Conservation (phyloP, 1,140 invertebrate species). For the Camponotus floridanus region DNA sequence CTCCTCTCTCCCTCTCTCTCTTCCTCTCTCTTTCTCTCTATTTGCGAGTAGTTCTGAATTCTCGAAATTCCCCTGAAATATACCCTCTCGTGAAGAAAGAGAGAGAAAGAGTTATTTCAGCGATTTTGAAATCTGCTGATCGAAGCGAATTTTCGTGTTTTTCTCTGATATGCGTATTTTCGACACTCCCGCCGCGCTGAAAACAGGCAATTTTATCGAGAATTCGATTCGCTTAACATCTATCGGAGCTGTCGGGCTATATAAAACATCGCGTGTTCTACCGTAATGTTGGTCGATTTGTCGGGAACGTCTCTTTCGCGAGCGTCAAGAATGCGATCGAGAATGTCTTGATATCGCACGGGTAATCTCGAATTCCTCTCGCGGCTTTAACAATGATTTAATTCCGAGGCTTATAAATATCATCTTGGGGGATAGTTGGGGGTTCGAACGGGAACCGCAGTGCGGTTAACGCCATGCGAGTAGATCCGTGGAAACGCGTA, state of each 20-base stretch:
- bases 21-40: not conserved
- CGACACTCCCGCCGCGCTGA: not conserved
- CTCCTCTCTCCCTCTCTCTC: slow-evolving; percentile 2
- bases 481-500: slow-evolving; percentile 73
- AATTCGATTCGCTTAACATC: slow-evolving; percentile 22
- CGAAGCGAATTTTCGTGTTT: slow-evolving; percentile 11
- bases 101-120: not conserved
- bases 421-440: slow-evolving; percentile 65
- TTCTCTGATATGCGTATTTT: not conserved
- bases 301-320: slow-evolving; percentile 14
- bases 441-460: slow-evolving; percentile 77
- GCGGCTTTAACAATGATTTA: slow-evolving; percentile 73
- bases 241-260: not conserved
- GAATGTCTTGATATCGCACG: slow-evolving; percentile 14
- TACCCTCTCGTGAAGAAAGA: not conserved
- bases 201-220: slow-evolving; percentile 35
- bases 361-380: not conserved
- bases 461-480: slow-evolving; percentile 82
- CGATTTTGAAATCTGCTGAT: slow-evolving; percentile 27
- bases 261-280: slow-evolving; percentile 25
- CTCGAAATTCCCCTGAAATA: slow-evolving; percentile 31
- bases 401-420: slow-evolving; percentile 73
- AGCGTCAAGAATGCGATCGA: not conserved
- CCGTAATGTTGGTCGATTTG: slow-evolving; percentile 21
- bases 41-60: slow-evolving; percentile 31